Percentiles rank a stretch among this genome's conserved stretches.
These are phyloP conservation scores for Bombyx mori DNA, from an alignment of 1,140 invertebrate species.

Conservation along the genomic window ASM3026992v2 NC_085119.1:5958001-5958500, in stretches of 20 bases:
- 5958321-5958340: constrained; percentile 71
- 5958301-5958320: constrained; percentile 53
- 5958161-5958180: too few relatives aligned
- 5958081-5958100: too few relatives aligned
- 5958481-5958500: not conserved
- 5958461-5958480: not conserved
- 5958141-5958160: too few relatives aligned
- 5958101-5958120: too few relatives aligned
- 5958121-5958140: too few relatives aligned
- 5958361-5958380: constrained; percentile 48
- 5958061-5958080: too few relatives aligned
- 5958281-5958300: constrained; percentile 60
- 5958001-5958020: too few relatives aligned
- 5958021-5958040: too few relatives aligned
- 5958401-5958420: constrained; percentile 59
- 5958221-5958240: constrained; percentile 29
- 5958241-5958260: constrained; percentile 54
- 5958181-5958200: too few relatives aligned
- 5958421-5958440: constrained; percentile 17
- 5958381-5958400: constrained; percentile 63
- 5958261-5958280: constrained; percentile 35
- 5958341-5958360: constrained; percentile 63
- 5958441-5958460: constrained; percentile 3
- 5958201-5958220: constrained; percentile 7
- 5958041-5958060: too few relatives aligned